Base-by-base conservation (phyloP, 2,797 vertebrate genomes). In the Acanthopagrus latus region DNA sequence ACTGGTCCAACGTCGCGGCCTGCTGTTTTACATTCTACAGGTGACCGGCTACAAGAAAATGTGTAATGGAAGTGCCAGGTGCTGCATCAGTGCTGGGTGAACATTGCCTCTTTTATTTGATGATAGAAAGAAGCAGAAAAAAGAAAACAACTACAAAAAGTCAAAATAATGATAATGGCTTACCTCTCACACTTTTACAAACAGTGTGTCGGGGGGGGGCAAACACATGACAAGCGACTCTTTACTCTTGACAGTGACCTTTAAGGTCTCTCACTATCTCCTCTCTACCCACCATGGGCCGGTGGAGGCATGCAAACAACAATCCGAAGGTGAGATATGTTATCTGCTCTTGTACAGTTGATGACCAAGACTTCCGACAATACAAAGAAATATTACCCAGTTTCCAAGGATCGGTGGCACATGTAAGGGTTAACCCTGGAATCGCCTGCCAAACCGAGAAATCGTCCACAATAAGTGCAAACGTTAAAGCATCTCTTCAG, bases 231-330 rank as follows among this genome's bases (percentile, higher is more conserved):
- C 43, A 13, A n/a, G 11, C 0, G 2, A 29, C 71, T 67, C 58
- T 72, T 78, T 27, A 47, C 60, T 60, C 44, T 21, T 52, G 44
- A 76, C 63, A 25, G 50, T 76, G 70, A 83, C 63, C 82, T 78
- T 25, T 57, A 33, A 46, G 38, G 20, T 33, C 52, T 56, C 29
- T 25, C 63, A 9, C 16, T 89, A 73, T 80, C 79, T 73, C 64
- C 21, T 10, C 29, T 21, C 20, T 47, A 0, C 41, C 62, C 12
- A 2, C 68, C 63, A 21, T 46, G 47, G 68, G 23, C 65, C 0
- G 13, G 68, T 41, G 12, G 33, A 78, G 67, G 43, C 67, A 62
- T 2, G 5, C 10, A 73, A 73, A 72, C 75, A 83, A n/a, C 3
- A 0, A 74, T 60, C 23, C 16, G 1, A 43, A 67, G 71, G n/a